Percentiles rank a stretch among this genome's conserved stretches.
Evolutionary conservation across 2,888 invertebrate genomes (phyloP).

Genomic region (Trachelus tabidus): DNA sequence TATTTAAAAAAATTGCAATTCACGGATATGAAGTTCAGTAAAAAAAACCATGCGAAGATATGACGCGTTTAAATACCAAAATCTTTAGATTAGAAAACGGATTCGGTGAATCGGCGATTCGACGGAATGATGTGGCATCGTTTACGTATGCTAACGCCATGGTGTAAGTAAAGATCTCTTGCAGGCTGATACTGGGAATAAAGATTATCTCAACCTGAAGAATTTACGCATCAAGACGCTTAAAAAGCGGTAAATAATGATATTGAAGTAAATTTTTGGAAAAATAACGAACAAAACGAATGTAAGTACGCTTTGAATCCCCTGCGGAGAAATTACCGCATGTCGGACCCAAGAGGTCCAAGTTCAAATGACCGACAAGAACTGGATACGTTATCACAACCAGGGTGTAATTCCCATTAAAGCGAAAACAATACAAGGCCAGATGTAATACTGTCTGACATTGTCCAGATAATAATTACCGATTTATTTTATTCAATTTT

Average conservation of each 20-base stretch:
- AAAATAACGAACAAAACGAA: neutral
- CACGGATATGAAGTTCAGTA: too few species aligned
- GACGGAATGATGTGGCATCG: neutral
- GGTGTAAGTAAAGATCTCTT: neutral
- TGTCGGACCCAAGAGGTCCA: neutral
- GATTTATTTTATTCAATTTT: neutral
- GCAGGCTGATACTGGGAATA: neutral
- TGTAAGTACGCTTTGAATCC: conserved; percentile 11
- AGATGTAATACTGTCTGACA: neutral
- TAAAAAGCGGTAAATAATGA: neutral
- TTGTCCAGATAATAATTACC: neutral
- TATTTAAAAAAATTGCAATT: too few species aligned
- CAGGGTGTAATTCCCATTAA: neutral
- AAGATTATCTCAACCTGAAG: neutral
- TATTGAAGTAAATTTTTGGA: neutral
- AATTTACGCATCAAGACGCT: neutral
- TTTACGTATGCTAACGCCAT: neutral
- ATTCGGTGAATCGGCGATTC: too few species aligned
- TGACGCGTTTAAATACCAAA: too few species aligned
- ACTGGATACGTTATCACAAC: neutral
- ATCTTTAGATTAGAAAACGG: too few species aligned
- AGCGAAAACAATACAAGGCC: neutral
- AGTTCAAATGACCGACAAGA: conserved; percentile 11
- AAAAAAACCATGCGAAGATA: too few species aligned
- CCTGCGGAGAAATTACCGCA: conserved; percentile 23